phyloP scores from a whole-genome alignment of 1,140 invertebrate genomes.

The Neomicropteryx cornuta region DNA sequence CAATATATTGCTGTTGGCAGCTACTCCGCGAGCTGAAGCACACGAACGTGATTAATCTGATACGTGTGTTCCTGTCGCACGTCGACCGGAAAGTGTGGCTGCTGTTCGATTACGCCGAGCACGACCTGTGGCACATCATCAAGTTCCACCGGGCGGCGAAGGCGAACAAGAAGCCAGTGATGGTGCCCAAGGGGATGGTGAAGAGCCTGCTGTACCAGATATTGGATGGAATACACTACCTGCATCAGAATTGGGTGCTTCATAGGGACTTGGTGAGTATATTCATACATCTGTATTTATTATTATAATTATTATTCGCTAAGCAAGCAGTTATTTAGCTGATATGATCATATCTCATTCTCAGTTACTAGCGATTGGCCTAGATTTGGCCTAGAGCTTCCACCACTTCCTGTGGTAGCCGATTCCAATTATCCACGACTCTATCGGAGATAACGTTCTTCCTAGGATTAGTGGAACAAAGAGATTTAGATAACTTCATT shows the following conservation, averaged over 20 bases:
- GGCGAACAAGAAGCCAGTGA: slow-evolving; percentile 93
- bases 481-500: no score
- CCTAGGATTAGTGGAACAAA: no score
- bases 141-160: slow-evolving; percentile 98
- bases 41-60: slow-evolving; percentile 95
- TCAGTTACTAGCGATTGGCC: no score
- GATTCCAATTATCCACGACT: no score
- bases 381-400: no score
- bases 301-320: no score
- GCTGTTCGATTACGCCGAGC: slow-evolving; percentile 98
- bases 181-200: slow-evolving; percentile 95
- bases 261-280: slow-evolving; percentile 88
- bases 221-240: slow-evolving; percentile 97
- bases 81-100: slow-evolving; percentile 97
- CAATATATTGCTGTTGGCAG: slow-evolving; percentile 43
- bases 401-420: no score
- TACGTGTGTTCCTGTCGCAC: slow-evolving; percentile 95
- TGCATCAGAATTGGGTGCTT: slow-evolving; percentile 99
- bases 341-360: no score
- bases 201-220: slow-evolving; percentile 98
- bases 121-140: slow-evolving; percentile 99
- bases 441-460: no score
- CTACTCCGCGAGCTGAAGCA: slow-evolving; percentile 95
- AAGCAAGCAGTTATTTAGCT: no score
- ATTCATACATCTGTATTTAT: no score